Percentiles rank a stretch among this genome's conserved stretches.
phyloP scores from a whole-genome alignment of 1,140 invertebrate genomes.

The Zaprionus inermis region DNA sequence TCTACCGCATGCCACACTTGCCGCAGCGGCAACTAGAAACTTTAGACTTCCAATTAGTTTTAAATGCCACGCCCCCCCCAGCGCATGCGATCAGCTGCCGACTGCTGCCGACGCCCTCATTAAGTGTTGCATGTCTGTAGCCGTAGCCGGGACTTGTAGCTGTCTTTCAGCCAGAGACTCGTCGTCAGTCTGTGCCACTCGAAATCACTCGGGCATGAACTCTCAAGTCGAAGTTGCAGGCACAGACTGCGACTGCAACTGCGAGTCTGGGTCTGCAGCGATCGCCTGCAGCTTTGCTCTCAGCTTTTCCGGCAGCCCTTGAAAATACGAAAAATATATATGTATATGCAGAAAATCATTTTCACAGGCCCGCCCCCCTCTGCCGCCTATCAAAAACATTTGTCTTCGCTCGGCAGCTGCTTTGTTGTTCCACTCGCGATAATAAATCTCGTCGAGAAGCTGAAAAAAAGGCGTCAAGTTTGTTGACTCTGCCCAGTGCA shows the following conservation, averaged over 20 bases:
- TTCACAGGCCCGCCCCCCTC: slow-evolving; percentile 37
- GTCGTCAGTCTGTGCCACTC: slow-evolving; percentile 41
- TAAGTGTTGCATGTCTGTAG: slow-evolving; percentile 78
- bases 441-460: slow-evolving; percentile 38
- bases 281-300: slow-evolving; percentile 31
- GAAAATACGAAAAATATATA: slow-evolving; percentile 23
- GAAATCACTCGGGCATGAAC: slow-evolving; percentile 78
- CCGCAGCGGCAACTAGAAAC: slow-evolving; percentile 34
- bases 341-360: slow-evolving; percentile 51
- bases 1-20: no score
- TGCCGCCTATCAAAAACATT: slow-evolving; percentile 20
- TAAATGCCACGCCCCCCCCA: slow-evolving; percentile 17
- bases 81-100: slow-evolving; percentile 42
- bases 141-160: slow-evolving; percentile 34
- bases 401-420: slow-evolving; percentile 44
- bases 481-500: slow-evolving; percentile 37
- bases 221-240: slow-evolving; percentile 32
- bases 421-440: slow-evolving; percentile 37
- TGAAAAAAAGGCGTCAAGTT: slow-evolving; percentile 22
- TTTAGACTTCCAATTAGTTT: slow-evolving; percentile 54
- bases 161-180: slow-evolving; percentile 14
- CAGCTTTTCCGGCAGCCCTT: slow-evolving; percentile 52
- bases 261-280: slow-evolving; percentile 32
- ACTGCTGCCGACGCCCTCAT: slow-evolving; percentile 75
- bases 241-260: slow-evolving; percentile 20